Evolutionary conservation across 1,140 invertebrate species (phyloP).

Genomic region (Ceratina japonica): DNA sequence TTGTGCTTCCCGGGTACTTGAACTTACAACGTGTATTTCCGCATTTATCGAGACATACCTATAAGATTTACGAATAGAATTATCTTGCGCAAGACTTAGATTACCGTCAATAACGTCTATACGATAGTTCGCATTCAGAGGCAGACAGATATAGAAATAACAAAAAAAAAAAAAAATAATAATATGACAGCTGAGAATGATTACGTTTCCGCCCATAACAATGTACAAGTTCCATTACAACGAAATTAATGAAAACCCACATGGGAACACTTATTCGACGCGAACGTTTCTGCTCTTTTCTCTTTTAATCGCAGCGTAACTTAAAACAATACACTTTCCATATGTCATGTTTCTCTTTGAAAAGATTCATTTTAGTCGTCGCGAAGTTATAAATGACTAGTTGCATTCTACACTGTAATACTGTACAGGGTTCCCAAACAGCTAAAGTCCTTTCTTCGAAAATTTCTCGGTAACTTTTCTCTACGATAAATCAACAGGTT

Average conservation of each 20-base stretch:
- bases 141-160: constrained; percentile 7
- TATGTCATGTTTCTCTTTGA: constrained; percentile 34
- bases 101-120: constrained; percentile 32
- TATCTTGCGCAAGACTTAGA: constrained; percentile 44
- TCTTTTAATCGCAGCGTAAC: constrained; percentile 27
- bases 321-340: constrained; percentile 35
- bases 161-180: constrained; percentile 18
- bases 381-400: constrained; percentile 62
- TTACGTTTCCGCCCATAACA: background rate
- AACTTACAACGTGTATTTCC: constrained; percentile 56
- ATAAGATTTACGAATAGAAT: constrained; percentile 53
- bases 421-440: constrained; percentile 38
- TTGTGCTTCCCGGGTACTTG: constrained; percentile 56
- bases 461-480: background rate
- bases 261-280: background rate
- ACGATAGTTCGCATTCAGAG: constrained; percentile 28
- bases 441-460: background rate
- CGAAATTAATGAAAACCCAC: background rate
- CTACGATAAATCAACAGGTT: too few species aligned
- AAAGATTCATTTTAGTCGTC: constrained; percentile 53
- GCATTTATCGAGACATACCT: constrained; percentile 46
- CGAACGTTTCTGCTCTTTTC: background rate
- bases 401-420: constrained; percentile 58
- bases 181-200: background rate
- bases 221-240: background rate